Evolutionary conservation across 2,797 vertebrate species (phyloP), one percentile per base, ranked within the genome.

Genomic region (Enteromius afrohamiltoni): DNA sequence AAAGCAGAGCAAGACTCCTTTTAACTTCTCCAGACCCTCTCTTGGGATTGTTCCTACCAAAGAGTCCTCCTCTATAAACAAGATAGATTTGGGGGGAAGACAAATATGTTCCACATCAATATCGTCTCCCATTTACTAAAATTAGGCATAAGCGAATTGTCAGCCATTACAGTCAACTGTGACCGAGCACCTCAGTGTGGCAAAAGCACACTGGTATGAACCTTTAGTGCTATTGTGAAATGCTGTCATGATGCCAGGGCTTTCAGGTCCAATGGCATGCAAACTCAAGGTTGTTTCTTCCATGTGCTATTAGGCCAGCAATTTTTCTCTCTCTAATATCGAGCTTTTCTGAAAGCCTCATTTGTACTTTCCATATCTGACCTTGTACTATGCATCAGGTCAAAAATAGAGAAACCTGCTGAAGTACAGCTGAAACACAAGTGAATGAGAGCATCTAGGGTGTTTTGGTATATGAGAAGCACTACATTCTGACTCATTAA

Each of bases 401-500:
- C 19, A 67, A 69, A 82, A 40, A 80, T 68, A 47, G 23, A 16
- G 16, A 51, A 75, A 37, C 69, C n/a, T 78, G 70, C 26, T 68
- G 53, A 74, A 83, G 62, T 73, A 45, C 17, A 67, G 31, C 55
- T 82, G 47, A 67, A 47, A 55, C 71, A 49, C 42, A 60, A 82
- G 67, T 13, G 8, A 13, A 21, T 26, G 2, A 55, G 67, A 49
- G 51, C n/a, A 49, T 37, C 40, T 47, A 26, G 80, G 49, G 51
- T 85, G 77, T 85, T 81, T 76, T 62, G 79, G 23, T 79, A 47
- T n/a, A 81, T 49, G 51, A 83, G 68, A 77, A 64, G 67, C 65
- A 31, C 60, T 77, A 53, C 69, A 83, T 73, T 62, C 40, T 81
- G 7, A 67, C 40, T 85, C 88, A 89, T 91, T 89, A 90, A 82